Conservation (phyloP, 37 sponge, comb jelly and placozoan species). For the Theonella swinhoei region DNA sequence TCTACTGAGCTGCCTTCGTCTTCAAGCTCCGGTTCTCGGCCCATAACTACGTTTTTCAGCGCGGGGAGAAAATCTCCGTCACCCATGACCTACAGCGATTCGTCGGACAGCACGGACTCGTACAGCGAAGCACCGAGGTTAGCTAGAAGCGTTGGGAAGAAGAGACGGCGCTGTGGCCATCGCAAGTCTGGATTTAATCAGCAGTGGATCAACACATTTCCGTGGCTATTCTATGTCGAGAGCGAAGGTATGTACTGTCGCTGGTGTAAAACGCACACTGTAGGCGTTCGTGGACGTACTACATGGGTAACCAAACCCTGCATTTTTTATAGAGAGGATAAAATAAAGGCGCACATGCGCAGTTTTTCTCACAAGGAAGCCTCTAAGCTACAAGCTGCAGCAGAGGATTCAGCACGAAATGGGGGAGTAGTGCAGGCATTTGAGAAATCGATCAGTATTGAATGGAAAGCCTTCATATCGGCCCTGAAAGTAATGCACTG, state of each 20-base stretch:
- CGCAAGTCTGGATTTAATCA: background rate
- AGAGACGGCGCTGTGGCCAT: background rate
- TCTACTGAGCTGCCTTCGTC: background rate
- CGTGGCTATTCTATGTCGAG: background rate
- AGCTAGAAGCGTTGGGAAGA: background rate
- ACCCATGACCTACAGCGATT: background rate
- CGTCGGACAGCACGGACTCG: background rate
- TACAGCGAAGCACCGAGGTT: too few relatives aligned
- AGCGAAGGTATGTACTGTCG: background rate
- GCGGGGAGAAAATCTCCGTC: background rate
- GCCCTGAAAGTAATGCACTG: slow-evolving; percentile 41
- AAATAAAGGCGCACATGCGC: slow-evolving; percentile 25
- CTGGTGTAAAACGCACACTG: background rate
- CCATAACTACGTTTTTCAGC: background rate
- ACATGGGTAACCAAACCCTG: slow-evolving; percentile 35
- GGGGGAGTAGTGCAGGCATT: slow-evolving; percentile 37
- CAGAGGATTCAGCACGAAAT: background rate
- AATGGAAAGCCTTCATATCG: slow-evolving; percentile 6
- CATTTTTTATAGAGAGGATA: slow-evolving; percentile 12
- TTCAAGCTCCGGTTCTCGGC: background rate
- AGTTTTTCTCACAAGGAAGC: slow-evolving; percentile 33
- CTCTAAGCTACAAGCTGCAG: background rate
- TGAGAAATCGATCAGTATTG: too few relatives aligned
- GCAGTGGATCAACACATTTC: background rate
- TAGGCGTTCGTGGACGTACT: background rate